Conservation (phyloP, 1,140 invertebrate genomes). For the Druon quercuslanigerum region DNA sequence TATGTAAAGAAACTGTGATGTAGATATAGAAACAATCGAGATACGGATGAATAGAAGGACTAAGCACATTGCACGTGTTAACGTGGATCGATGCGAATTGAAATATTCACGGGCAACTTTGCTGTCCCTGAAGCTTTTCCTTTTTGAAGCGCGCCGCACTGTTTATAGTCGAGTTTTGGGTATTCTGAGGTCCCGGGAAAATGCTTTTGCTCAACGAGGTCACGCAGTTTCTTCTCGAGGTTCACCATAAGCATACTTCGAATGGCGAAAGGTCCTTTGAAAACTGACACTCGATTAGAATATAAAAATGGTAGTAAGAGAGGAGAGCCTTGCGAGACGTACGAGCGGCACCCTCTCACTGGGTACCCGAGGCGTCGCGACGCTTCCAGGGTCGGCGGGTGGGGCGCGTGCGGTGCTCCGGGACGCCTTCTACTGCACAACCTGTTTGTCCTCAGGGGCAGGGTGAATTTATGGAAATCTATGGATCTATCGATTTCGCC, state of each 20-base stretch:
- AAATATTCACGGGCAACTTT: constrained; percentile 54
- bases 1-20: not conserved
- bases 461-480: no score
- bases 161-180: not conserved
- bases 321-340: constrained; percentile 34
- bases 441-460: no score
- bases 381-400: constrained; percentile 33
- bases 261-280: no score
- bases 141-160: not conserved
- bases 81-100: constrained; percentile 59
- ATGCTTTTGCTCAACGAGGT: not conserved
- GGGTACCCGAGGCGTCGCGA: constrained; percentile 35
- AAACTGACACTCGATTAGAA: not conserved
- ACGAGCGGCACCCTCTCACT: constrained; percentile 54
- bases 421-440: not conserved
- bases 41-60: not conserved
- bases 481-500: no score
- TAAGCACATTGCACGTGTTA: constrained; percentile 52
- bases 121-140: constrained; percentile 36
- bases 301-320: not conserved
- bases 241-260: not conserved
- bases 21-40: not conserved
- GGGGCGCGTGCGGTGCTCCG: constrained; percentile 23
- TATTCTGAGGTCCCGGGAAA: constrained; percentile 1
- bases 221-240: not conserved